Base-by-base conservation (phyloP, 2,113 vertebrate genomes). In the Probosciger aterrimus region DNA sequence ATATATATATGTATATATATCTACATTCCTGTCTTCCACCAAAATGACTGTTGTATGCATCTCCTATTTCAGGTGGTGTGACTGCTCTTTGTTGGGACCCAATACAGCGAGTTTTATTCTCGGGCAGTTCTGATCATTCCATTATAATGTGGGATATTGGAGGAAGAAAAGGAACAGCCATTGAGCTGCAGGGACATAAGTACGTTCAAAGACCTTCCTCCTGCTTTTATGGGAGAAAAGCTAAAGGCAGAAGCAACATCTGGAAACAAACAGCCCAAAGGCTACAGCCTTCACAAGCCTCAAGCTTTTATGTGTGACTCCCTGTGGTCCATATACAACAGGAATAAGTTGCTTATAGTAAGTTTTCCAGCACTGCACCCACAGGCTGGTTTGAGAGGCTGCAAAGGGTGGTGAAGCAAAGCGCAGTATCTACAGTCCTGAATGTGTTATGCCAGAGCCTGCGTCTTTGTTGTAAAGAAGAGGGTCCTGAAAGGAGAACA, bases 141-240 rank as follows among this genome's bases (percentile, higher is more conserved):
- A 99, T 99, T 96, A 99, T 99, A 97, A 99, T 99, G 99, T 99
- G 99, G 99, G 99, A 99, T 98, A 99, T 99, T 37, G 99, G 99
- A 37, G 99, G 99, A 49, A 98, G 99, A 73, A 99, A 99, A 98
- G 99, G 99, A 97, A 99, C 99, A 4, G 99, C 99, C 70, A 99
- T 99, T 10, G 99, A 99, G 91, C 98, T 99, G 86, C 99, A 99
- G 98, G 99, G 99, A 95, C 99, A 99, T 98, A 99, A 99, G 99
- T 99, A 98, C 55, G 98, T 96, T 91, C 33, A 84, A 79, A 87
- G 43, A 49, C 62, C 19, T 87, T 83, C 49, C 63, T 92, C 65
- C 46, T 89, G 70, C 43, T 92, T 96, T 81, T 59, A 31, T 65
- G 62, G 57, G 82, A 88, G 76, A 83, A 88, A 86, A 92, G 23